Conservation (phyloP, 2,113 vertebrate species). For the Oreochromis spilurus region DNA sequence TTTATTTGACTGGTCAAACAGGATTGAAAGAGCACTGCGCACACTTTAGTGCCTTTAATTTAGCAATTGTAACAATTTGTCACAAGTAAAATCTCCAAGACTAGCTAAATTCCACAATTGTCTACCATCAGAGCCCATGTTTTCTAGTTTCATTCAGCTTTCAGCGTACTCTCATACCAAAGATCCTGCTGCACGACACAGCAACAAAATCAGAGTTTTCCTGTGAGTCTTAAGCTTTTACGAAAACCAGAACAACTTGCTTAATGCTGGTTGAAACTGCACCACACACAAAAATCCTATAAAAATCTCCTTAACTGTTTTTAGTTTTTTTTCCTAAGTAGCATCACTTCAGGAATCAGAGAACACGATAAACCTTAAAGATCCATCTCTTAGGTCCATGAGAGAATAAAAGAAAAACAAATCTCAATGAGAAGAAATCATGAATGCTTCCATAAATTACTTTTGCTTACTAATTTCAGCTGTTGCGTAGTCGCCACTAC, state of each 20-base stretch:
- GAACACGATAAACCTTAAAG: not conserved
- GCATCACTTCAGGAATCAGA: not conserved
- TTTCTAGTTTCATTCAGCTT: not conserved
- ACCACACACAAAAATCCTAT: not conserved
- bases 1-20: not conserved
- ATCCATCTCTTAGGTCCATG: not conserved
- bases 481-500: not conserved
- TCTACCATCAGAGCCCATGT: not conserved
- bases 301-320: not conserved
- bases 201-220: not conserved
- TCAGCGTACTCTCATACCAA: not conserved
- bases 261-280: slow-evolving; percentile 17
- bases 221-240: not conserved
- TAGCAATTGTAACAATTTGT: not conserved
- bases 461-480: not conserved
- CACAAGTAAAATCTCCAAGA: not conserved
- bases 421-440: not conserved
- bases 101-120: not conserved
- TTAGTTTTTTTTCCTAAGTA: not conserved
- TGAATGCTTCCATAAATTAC: not conserved
- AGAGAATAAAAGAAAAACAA: not conserved
- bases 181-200: not conserved
- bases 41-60: not conserved
- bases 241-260: not conserved
- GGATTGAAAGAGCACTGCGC: not conserved